Evolutionary conservation across 2,888 invertebrate species (phyloP).

Genomic region (Phorcus lineatus): DNA sequence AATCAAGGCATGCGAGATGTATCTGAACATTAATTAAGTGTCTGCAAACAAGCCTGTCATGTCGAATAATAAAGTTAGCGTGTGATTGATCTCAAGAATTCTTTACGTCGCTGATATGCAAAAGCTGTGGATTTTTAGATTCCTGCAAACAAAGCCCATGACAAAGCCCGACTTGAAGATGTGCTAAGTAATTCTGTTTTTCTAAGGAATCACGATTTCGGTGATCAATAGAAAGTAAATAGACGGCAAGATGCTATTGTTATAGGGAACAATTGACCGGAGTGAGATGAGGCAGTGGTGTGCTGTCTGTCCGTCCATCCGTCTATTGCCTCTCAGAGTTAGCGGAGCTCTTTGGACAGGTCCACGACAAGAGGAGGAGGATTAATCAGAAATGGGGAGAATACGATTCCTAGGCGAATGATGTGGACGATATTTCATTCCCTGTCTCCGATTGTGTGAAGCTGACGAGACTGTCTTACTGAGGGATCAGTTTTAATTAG

Average conservation of each 20-base stretch:
- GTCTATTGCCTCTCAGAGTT: not conserved
- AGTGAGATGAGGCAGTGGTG: not conserved
- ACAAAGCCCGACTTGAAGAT: slow-evolving; percentile 28
- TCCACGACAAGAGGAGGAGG: not conserved
- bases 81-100: slow-evolving; percentile 29
- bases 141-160: slow-evolving; percentile 17
- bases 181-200: slow-evolving; percentile 33
- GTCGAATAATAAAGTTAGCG: slow-evolving; percentile 30
- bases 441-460: not conserved
- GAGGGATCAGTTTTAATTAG: not conserved
- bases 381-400: slow-evolving; percentile 15
- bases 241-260: slow-evolving; percentile 17
- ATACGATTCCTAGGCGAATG: not conserved
- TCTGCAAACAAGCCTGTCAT: slow-evolving; percentile 34
- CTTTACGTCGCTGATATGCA: slow-evolving; percentile 2
- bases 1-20: slow-evolving; percentile 32
- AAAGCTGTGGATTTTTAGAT: slow-evolving; percentile 17
- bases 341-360: not conserved
- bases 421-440: not conserved
- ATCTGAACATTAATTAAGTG: slow-evolving; percentile 35
- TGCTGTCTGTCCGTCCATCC: not conserved
- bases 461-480: not conserved
- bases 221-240: slow-evolving; percentile 26
- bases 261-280: slow-evolving; percentile 11
- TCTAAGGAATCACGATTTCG: slow-evolving; percentile 16